These are phyloP conservation scores for Hemiscyllium ocellatum DNA, from an alignment of 2,113 vertebrate species.

Conservation along the genomic window DNA sequence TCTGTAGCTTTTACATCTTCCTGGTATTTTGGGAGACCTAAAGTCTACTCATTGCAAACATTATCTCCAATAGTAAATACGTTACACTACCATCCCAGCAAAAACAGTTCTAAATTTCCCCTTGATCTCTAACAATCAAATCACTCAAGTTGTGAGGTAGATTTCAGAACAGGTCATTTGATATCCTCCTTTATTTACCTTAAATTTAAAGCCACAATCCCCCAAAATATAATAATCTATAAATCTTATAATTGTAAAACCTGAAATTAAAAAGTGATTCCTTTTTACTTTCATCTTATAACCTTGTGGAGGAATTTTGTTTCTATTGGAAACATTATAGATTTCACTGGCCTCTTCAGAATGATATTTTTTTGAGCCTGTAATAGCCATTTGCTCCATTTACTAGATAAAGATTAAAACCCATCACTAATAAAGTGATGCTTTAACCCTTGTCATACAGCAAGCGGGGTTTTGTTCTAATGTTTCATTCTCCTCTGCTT, in stretches of 20 bases:
- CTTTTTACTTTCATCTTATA: slow-evolving; percentile 40
- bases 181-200: background rate
- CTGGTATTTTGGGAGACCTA: no score
- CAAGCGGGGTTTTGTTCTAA: background rate
- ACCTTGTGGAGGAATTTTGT: slow-evolving; percentile 40
- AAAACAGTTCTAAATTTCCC: background rate
- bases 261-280: slow-evolving; percentile 47
- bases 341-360: slow-evolving; percentile 18
- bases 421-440: background rate
- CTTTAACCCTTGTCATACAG: slow-evolving; percentile 40
- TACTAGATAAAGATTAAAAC: slow-evolving; percentile 12
- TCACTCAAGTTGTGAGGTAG: background rate
- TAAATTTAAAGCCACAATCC: background rate
- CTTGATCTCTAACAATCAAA: background rate
- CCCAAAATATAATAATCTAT: background rate
- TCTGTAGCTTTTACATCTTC: no score
- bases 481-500: background rate
- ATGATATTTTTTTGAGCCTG: slow-evolving; percentile 14
- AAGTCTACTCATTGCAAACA: no score
- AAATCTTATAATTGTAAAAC: background rate
- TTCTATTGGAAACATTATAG: slow-evolving; percentile 36
- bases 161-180: background rate
- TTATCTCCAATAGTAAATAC: no score
- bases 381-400: slow-evolving; percentile 38
- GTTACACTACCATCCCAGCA: no score